Evolutionary conservation across 2,797 vertebrate genomes (phyloP), one percentile per base, ranked within the genome.

Genomic region (Clarias platycephalus): DNA sequence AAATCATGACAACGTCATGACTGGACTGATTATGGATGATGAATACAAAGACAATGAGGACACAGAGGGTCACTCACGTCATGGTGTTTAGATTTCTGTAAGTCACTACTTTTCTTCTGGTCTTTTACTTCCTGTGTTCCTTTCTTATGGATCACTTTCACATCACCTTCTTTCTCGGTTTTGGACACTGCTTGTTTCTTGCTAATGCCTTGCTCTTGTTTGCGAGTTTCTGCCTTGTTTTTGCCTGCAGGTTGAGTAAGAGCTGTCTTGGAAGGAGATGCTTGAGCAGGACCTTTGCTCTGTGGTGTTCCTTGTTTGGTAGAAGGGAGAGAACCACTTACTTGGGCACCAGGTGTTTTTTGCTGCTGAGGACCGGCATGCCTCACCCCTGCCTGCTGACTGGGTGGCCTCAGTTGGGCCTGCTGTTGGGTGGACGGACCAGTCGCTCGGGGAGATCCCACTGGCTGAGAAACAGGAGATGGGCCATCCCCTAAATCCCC

Each of bases 401-500:
- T 91, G 44, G 92, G 88, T 64, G 89, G 91, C 93, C 91, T 94
- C 90, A 93, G 94, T 83, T 90, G 94, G 89, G 92, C 86, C 88
- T 92, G 90, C 86, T 94, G 96, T 87, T 92, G 96, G 92, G 89
- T 88, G 67, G 93, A 28, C 66, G 94, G 91, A 0, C 93, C 91
- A 75, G 94, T 93, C 88, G 93, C 93, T 81, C 93, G 92, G 0
- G 96, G 95, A 84, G 96, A 96, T 89, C 95, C 95, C 13, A 80
- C 22, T 18, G 95, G 90, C 8, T 95, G 94, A 26, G 95, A 92
- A 88, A 90, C 88, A 0, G 96, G 95, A 84, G 93, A 87, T 57
- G 94, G 91, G 86, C 93, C 95, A 90, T 98, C 97, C 74, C 97
- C 98, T 74, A 99, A 92, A 91, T 95, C 95, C 91, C 97, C 98